Evolutionary conservation across 2,797 vertebrate species (phyloP), one percentile per base, ranked within the genome.

Genomic region (Limosa lapponica): DNA sequence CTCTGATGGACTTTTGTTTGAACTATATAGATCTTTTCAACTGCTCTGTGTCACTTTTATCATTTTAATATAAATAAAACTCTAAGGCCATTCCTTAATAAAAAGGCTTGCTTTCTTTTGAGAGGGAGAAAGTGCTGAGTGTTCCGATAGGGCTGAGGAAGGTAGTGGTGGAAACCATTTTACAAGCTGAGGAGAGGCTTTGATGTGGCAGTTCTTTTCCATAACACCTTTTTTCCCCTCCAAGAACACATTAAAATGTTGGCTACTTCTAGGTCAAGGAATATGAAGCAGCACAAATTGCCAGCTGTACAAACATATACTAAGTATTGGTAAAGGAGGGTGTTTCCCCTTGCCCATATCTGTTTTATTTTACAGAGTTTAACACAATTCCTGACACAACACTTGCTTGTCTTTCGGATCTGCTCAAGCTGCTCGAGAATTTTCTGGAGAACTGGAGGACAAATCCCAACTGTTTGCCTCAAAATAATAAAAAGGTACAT

Each of bases 191-290:
- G 87, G 37, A 90, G 85, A 87, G 49, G 81, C 96, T 97, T 97
- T 97, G 96, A 97, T 96, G 95, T 97, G 96, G 94, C 97, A 96
- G 93, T 59, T 95, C 81, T 23, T 88, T 70, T 96, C 96, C 83
- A 79, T 67, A 77, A 96, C 96, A 94, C 96, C 94, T 96, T 96
- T 82, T 93, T 80, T 41, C 64, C 78, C 70, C 85, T 91, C 87
- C 89, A 96, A 87, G 87, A 95, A 89, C 27, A 0, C 95, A 94
- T 91, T 94, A 94, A 97, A 97, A 88, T 13, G 54, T 84, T 96
- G 95, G 94, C 92, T 96, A 83, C 95, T 96, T 91, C 95, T 92
- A 74, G 90, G 94, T 92, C 94, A 90, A 54, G 8, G 74, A 89
- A 82, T 57, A 94, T 1, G 90, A 94, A 96, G 79, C 52, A 90